Base-by-base conservation (phyloP, 1,140 invertebrate genomes). In the Dendroctonus ponderosae region DNA sequence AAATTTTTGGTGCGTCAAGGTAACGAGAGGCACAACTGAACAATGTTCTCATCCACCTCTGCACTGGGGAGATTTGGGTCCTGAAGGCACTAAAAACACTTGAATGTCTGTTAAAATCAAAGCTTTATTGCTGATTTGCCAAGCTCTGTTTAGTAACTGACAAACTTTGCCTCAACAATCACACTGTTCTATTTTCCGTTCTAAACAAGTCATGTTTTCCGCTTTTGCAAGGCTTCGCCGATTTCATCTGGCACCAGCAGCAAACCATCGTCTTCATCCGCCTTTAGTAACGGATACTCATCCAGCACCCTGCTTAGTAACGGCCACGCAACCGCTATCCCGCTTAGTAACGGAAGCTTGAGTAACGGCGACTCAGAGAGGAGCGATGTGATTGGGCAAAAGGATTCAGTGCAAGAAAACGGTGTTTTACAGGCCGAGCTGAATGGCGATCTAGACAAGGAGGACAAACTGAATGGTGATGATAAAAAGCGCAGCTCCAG, bases 401-500 rank as follows among this genome's bases (percentile, higher is more conserved):
- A 5, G 3, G 53, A 41, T 52, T 5, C 8, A 37, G 52, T 65
- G 42, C 41, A 41, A 56, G 37, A 56, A 14, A 52, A 52, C 40
- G 50, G 50, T 39, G 50, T 53, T 44, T 62, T 62, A 48, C 59
- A 62, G 62, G 14, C 62, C 14, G 53, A 53, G 15, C 46, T 51
- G 12, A 72, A 69, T 52, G 64, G 68, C 43, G 67, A 63, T 4
- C 57, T 60, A 52, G 67, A 70, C 39, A 70, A 71, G 50, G 70
- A 66, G 50, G 71, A 70, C 37, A 69, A 70, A 37, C 48, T 67
- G 11, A 50, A 73, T 15, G 66, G 61, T 54, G 62, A 67, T 4
- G 70, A 68, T 41, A 56, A 62, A n/a, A 66, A 60, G 56, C 44
- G 46, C 54, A 68, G 52, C 40, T 61, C 60, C 26, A 70, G 74